Evolutionary conservation across 1,140 invertebrate species (phyloP), one percentile per base, ranked within the genome.

Genomic region (Heliconius congener): DNA sequence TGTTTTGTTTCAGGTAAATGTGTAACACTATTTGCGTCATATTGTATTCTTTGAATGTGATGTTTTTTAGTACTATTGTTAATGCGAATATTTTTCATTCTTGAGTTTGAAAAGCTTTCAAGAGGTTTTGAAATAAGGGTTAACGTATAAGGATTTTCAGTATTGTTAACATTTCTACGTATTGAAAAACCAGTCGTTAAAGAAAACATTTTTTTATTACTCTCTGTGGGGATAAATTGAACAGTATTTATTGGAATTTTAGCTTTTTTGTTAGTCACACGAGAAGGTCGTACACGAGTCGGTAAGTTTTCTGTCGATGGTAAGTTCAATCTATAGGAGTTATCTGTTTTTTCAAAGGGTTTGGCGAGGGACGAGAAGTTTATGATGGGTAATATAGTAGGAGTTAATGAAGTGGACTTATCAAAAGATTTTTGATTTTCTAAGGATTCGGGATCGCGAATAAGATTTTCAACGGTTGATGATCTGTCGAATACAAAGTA

Each of bases 401-500:
- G 86, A 75, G 77, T 77, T 78, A 83, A 81, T 78, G 86, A 86
- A 81, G 81, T 85, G 84, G 86, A 82, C 76, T 85, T 85, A 81
- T 90, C 86, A 80, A 86, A 82, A 87, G 86, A 88, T 79, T 85
- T 90, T 83, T 82, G 85, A 82, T 84, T 85, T 85, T 87, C 80
- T 83, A 84, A 86, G 83, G 91, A 86, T 85, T 87, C 82, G 77
- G 92, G 87, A 84, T 87, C 87, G 78, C 86, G 88, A 85, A 86
- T 91, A 85, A 87, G 92, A 90, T 87, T 95, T 94, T 95, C 94
- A 92, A 93, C 93, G 88, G 92, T 91, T 83, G 94, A 92, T 90
- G 91, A 95, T 95, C 94, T 95, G 94, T 95, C 92, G 91, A 95
- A 95, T 94, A 95, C 84, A 95, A 95, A 95, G 88, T 89, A 91